Conservation (phyloP, 1,140 invertebrate species). For the Leptopilina boulardi region DNA sequence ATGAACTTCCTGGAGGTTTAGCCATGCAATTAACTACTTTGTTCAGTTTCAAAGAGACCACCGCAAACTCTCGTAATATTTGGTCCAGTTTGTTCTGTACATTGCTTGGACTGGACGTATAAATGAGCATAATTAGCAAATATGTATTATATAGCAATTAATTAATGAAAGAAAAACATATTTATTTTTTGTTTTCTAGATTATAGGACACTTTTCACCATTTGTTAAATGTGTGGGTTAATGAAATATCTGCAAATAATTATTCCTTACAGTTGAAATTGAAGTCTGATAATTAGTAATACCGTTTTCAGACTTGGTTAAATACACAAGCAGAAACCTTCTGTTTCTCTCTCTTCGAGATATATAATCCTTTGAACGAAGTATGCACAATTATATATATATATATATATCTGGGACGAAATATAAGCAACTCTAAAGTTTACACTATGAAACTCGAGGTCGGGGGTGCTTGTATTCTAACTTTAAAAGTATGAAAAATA, state of each 20-base stretch:
- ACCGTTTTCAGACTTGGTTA: not conserved
- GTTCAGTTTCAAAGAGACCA: not conserved
- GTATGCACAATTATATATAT: not conserved
- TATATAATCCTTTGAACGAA: not conserved
- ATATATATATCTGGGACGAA: not conserved
- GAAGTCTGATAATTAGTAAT: not conserved
- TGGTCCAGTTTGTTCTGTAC: not conserved
- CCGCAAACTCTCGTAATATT: conserved; percentile 8
- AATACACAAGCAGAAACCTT: not conserved
- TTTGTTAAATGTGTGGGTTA: not conserved
- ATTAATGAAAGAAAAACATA: not conserved
- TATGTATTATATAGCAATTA: not conserved
- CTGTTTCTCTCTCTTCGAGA: not conserved
- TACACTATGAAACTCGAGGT: too few species aligned
- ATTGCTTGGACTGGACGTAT: not conserved
- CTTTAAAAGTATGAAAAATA: too few species aligned
- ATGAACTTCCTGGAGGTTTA: not conserved
- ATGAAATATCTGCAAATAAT: not conserved
- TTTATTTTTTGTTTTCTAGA: too few species aligned
- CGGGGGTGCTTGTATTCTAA: too few species aligned
- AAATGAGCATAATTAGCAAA: not conserved
- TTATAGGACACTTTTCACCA: too few species aligned
- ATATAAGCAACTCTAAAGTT: too few species aligned
- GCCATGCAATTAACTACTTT: conserved; percentile 11
- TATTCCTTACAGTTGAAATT: conserved; percentile 8